These are phyloP conservation scores for Batillaria attramentaria DNA, from an alignment of 1,140 invertebrate species.

Conservation along the genomic window DNA sequence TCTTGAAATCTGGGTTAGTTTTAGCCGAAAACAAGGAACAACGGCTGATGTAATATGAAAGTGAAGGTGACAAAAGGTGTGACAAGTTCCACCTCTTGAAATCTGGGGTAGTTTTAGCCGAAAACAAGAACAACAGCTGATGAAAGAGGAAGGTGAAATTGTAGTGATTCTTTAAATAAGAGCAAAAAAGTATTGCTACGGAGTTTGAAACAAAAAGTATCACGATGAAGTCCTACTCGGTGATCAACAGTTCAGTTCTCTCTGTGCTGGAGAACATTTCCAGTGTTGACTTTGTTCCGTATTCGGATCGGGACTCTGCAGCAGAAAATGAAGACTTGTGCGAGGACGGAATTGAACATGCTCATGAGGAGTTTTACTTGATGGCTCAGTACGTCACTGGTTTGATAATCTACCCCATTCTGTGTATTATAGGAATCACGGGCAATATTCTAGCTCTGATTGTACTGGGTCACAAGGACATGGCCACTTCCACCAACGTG, in stretches of 20 bases:
- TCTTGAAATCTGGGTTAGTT: too few relatives aligned
- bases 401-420: conserved; percentile 79
- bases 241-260: not conserved
- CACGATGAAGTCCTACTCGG: conserved; percentile 22
- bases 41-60: not conserved
- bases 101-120: not conserved
- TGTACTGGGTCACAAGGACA: conserved; percentile 81
- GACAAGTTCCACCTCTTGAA: not conserved
- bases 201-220: not conserved
- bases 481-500: conserved; percentile 83
- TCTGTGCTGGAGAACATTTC: conserved; percentile 15
- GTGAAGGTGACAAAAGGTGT: too few relatives aligned
- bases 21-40: too few relatives aligned
- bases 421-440: conserved; percentile 81
- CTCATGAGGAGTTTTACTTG: conserved; percentile 61
- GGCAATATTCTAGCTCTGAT: conserved; percentile 83
- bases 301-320: not conserved
- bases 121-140: too few relatives aligned
- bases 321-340: not conserved
- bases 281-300: not conserved
- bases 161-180: too few relatives aligned
- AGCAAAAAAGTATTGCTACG: not conserved
- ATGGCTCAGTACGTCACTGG: conserved; percentile 68
- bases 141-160: not conserved
- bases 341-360: conserved; percentile 12